Conservation (phyloP, 2,797 vertebrate species). For the Liasis olivaceus region DNA sequence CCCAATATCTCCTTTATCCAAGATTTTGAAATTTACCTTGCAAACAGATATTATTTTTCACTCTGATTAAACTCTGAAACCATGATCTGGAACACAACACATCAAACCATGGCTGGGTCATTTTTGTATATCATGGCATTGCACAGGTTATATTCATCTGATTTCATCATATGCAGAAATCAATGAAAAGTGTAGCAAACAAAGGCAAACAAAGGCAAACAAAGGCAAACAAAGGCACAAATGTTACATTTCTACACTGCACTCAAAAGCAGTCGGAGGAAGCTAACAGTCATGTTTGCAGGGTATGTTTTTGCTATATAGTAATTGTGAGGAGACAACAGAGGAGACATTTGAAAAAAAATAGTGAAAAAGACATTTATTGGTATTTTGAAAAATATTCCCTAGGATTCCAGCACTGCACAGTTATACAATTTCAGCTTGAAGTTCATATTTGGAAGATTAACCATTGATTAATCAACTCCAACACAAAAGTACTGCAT, state of each 20-base stretch:
- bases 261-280: background rate
- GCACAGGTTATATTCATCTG: too few relatives aligned
- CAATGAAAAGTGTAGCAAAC: conserved; percentile 48
- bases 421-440: conserved; percentile 58
- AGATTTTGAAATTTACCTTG: background rate
- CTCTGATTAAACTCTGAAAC: background rate
- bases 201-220: conserved; percentile 62
- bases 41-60: background rate
- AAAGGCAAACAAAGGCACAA: conserved; percentile 58
- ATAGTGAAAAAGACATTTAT: conserved; percentile 42
- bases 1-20: background rate
- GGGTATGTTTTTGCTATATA: conserved; percentile 52
- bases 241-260: conserved; percentile 16
- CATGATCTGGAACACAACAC: background rate
- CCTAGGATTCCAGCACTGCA: conserved; percentile 61
- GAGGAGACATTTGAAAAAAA: conserved; percentile 44
- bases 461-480: conserved; percentile 61
- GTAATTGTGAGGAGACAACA: conserved; percentile 53
- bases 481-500: conserved; percentile 58
- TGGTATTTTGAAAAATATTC: conserved; percentile 54
- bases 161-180: conserved; percentile 42
- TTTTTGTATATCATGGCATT: background rate
- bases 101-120: background rate
- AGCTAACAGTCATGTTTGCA: background rate
- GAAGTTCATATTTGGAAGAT: conserved; percentile 68